Conservation (phyloP, 2,113 vertebrate species). For the Micronisus gabar region DNA sequence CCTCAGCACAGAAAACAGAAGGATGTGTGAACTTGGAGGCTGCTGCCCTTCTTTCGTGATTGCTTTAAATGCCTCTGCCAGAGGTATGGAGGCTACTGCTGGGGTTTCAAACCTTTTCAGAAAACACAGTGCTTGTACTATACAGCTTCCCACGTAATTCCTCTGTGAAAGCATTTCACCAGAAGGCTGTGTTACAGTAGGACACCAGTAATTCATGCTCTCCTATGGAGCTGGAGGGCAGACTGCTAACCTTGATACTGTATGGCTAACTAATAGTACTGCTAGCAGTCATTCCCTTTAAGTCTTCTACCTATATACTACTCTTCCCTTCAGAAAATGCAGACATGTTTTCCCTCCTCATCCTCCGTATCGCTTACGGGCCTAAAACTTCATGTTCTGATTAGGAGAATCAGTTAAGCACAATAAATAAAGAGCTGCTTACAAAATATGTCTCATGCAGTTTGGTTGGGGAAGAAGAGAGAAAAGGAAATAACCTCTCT, state of each 20-base stretch:
- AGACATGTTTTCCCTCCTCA: slow-evolving; percentile 40
- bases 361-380: slow-evolving; percentile 1
- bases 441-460: not conserved
- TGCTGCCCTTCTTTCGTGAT: not conserved
- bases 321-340: slow-evolving; percentile 24
- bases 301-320: not conserved
- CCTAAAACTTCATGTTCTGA: slow-evolving; percentile 48
- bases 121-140: not conserved
- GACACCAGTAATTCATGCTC: not conserved
- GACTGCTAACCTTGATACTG: not conserved
- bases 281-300: not conserved
- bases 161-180: not conserved
- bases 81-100: not conserved
- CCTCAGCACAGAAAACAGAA: not conserved
- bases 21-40: not conserved
- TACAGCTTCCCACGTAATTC: not conserved
- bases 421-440: slow-evolving; percentile 45
- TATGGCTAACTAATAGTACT: not conserved
- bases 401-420: slow-evolving; percentile 25
- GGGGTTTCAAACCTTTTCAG: not conserved
- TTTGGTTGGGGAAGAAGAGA: not conserved
- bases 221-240: not conserved
- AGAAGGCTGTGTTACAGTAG: not conserved
- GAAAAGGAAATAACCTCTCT: not conserved
- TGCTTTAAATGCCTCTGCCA: not conserved